These are phyloP conservation scores for Nomada flava DNA, from an alignment of 2,888 invertebrate species.

Conservation along the genomic window DNA sequence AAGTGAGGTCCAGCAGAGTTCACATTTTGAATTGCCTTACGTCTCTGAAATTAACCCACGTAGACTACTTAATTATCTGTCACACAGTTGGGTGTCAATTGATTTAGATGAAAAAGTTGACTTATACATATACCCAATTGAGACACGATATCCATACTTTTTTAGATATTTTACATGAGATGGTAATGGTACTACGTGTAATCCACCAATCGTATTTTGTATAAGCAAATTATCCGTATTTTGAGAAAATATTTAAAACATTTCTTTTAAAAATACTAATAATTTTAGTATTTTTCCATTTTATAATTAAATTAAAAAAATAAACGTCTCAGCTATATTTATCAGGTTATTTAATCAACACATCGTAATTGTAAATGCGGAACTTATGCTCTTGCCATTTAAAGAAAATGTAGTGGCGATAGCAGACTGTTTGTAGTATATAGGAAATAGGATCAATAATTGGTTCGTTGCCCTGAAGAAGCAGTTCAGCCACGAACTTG, in stretches of 20 bases:
- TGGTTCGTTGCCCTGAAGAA: slow-evolving; percentile 5
- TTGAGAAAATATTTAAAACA: too few relatives aligned
- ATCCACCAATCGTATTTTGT: too few relatives aligned
- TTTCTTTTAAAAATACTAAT: too few relatives aligned
- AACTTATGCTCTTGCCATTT: too few relatives aligned
- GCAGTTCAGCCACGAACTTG: neutral
- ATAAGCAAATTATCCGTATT: too few relatives aligned
- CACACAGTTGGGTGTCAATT: slow-evolving; percentile 42
- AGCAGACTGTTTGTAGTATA: slow-evolving; percentile 3
- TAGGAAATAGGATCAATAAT: slow-evolving; percentile 15
- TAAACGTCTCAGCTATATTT: too few relatives aligned
- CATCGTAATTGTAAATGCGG: too few relatives aligned
- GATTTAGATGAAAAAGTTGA: slow-evolving; percentile 47
- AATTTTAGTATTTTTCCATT: too few relatives aligned
- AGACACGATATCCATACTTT: too few relatives aligned
- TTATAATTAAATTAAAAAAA: too few relatives aligned
- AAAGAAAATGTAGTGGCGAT: neutral
- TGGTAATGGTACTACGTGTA: neutral
- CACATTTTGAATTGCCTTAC: neutral
- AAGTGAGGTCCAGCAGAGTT: neutral
- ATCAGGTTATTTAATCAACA: too few relatives aligned
- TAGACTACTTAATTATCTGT: slow-evolving; percentile 31
- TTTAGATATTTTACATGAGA: neutral
- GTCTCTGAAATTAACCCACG: slow-evolving; percentile 1
- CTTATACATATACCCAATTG: too few relatives aligned